Percentiles rank a stretch among this genome's conserved stretches.
These are phyloP conservation scores for Euphonia xanthogaster DNA, from an alignment of 2,797 vertebrate species.

Conservation along the genomic window DNA sequence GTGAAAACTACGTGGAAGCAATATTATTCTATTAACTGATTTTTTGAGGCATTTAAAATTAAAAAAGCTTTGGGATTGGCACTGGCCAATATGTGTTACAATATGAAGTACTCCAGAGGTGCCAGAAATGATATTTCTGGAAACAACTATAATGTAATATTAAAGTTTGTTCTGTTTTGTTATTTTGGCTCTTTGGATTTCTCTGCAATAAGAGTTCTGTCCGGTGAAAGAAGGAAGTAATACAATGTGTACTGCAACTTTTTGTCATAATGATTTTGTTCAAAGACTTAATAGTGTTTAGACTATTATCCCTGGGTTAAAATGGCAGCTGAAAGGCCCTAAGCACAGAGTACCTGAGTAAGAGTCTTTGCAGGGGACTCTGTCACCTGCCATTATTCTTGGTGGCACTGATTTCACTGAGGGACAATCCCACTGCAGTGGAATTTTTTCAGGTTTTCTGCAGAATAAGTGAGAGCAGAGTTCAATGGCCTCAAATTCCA, in stretches of 20 bases:
- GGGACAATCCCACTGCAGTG: neutral
- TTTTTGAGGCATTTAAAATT: neutral
- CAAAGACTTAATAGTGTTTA: neutral
- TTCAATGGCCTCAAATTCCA: neutral
- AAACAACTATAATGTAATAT: neutral
- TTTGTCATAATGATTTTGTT: neutral
- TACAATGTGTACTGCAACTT: neutral
- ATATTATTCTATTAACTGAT: neutral
- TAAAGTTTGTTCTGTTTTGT: neutral
- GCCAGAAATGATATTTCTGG: neutral
- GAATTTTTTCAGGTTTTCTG: neutral
- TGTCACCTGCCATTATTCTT: neutral
- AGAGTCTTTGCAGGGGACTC: neutral
- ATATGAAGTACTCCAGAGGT: neutral
- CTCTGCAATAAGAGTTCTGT: neutral
- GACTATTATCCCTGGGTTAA: neutral
- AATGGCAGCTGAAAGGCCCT: neutral
- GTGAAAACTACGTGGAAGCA: neutral
- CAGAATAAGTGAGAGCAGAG: neutral
- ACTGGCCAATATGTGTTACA: neutral
- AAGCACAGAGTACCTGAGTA: neutral
- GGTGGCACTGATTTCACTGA: neutral
- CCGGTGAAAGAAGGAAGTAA: neutral
- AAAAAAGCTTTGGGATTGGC: neutral
- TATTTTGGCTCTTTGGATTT: neutral